Base-by-base conservation (phyloP, 1,140 invertebrate genomes). In the Lepeophtheirus salmonis region DNA sequence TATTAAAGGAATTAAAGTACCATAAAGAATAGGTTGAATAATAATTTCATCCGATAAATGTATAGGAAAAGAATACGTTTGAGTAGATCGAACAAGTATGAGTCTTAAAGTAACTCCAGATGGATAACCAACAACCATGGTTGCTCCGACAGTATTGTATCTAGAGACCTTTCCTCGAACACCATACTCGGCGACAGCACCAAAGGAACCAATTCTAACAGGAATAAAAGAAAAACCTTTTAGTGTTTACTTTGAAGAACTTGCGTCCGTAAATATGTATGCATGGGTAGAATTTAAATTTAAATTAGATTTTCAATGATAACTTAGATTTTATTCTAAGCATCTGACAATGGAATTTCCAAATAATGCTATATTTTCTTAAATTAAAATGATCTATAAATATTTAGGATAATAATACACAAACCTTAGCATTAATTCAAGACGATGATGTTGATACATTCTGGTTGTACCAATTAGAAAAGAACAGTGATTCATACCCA, bases 11-110 rank as follows among this genome's bases (percentile, higher is more conserved):
- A 83, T 77, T 0, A 91, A 73, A 0, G 89, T 90, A 1, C 89
- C 90, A 68, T 96, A 96, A 70, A 96, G 87, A 23, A 95, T 75
- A 0, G 90, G 84, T n/a, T 82, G 81, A 0, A 89, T 86, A 62
- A 88, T 73, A 3, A 95, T 75, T 67, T 57, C 22, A 41, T 95
- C 87, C 63, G 87, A 88, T n/a, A 96, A 69, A 66, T 88, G 83
- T 65, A 95, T 85, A 0, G 89, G 89, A 65, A 96, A 86, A 20
- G 80, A 74, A 67, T 90, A 92, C 0, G 80, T 81, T 72, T 97
- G 90, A 60, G 82, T 83, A 1, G 86, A 86, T 65, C 89, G 79
- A 10, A 77, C 78, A 66, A 94, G 75, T 73, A 86, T 89, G 68
- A 95, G 73, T 74, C 86, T 88, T 3, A 96, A 73, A 62, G 80